phyloP scores from a whole-genome alignment of 2,888 invertebrate genomes.

The Amblyjoppa fuscipennis region DNA sequence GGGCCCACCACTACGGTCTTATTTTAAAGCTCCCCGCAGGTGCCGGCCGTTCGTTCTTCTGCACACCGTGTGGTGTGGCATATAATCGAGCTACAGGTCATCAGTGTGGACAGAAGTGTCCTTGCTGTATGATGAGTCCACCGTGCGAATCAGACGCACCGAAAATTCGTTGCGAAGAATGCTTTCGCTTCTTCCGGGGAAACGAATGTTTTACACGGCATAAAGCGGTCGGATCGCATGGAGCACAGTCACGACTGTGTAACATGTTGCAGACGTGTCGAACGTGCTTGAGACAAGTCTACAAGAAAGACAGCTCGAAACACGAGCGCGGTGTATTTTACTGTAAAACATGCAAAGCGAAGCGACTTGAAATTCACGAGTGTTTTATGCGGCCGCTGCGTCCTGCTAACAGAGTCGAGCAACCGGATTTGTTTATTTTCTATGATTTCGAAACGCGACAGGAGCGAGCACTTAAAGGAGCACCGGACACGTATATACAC shows the following conservation, averaged over 20 bases:
- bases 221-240: neutral
- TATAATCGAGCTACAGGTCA: neutral
- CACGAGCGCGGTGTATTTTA: neutral
- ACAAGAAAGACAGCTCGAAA: neutral
- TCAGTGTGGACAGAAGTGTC: neutral
- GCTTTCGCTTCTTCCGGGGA: neutral
- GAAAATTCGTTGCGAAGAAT: neutral
- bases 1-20: neutral
- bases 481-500: neutral
- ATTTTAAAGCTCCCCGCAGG: neutral
- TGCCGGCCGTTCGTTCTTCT: neutral
- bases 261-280: neutral
- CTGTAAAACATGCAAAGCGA: neutral
- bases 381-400: constrained; percentile 5
- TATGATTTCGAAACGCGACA: neutral
- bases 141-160: neutral
- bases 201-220: neutral
- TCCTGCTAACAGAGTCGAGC: neutral
- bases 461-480: neutral
- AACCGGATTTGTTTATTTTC: neutral
- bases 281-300: neutral
- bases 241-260: neutral
- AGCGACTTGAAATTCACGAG: neutral
- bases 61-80: neutral
- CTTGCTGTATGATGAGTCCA: neutral